These are phyloP conservation scores for Eledone cirrhosa DNA, from an alignment of 2,888 invertebrate genomes.

Conservation along the genomic window DNA sequence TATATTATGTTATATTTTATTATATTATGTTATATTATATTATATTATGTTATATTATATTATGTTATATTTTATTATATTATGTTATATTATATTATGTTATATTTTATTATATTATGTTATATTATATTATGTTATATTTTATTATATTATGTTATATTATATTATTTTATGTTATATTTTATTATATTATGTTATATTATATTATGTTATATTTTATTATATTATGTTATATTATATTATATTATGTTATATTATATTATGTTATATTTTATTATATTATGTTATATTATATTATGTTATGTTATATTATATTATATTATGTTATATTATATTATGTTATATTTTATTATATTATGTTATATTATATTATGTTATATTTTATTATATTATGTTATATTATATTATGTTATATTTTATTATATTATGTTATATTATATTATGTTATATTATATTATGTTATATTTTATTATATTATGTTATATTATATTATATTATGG, in stretches of 20 bases:
- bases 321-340: slow-evolving; percentile 2
- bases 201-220: neutral
- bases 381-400: neutral
- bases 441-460: neutral
- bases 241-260: neutral
- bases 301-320: neutral
- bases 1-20: neutral
- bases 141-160: neutral
- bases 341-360: neutral
- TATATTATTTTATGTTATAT: too few relatives aligned
- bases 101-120: neutral
- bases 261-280: neutral
- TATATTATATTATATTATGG: neutral
- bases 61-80: slow-evolving; percentile 1
- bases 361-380: neutral
- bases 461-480: neutral
- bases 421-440: too few relatives aligned
- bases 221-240: neutral
- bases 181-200: neutral
- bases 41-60: slow-evolving; percentile 2
- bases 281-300: neutral
- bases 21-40: neutral
- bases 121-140: slow-evolving; percentile 2
- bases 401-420: too few relatives aligned
- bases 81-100: neutral